Conservation (phyloP, 2,113 vertebrate genomes). For the Gallinago jamesoni region DNA sequence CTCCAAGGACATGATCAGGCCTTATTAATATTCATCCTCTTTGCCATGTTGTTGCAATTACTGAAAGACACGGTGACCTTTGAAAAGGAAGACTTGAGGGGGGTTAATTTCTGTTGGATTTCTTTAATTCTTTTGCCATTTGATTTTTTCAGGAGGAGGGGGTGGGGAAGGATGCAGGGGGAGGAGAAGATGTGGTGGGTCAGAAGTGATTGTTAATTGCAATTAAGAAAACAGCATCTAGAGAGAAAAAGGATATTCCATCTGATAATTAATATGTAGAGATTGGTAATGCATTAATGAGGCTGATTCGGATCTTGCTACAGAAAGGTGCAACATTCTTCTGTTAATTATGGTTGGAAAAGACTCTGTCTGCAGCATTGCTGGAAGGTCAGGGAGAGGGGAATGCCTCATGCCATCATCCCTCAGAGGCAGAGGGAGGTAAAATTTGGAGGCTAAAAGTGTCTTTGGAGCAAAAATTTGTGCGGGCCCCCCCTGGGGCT, state of each 20-base stretch:
- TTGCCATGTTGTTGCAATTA: slow-evolving; percentile 70
- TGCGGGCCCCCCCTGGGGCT: neutral
- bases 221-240: slow-evolving; percentile 60
- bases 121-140: slow-evolving; percentile 58
- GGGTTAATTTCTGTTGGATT: slow-evolving; percentile 55
- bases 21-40: slow-evolving; percentile 67
- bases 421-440: neutral
- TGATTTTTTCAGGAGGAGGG: slow-evolving; percentile 38
- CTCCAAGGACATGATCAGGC: slow-evolving; percentile 53
- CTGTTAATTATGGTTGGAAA: slow-evolving; percentile 32
- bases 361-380: neutral
- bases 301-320: slow-evolving; percentile 54
- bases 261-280: slow-evolving; percentile 66
- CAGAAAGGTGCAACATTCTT: slow-evolving; percentile 20
- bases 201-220: slow-evolving; percentile 72
- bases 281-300: slow-evolving; percentile 57
- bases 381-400: slow-evolving; percentile 14
- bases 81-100: slow-evolving; percentile 47
- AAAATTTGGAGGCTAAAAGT: neutral
- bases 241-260: slow-evolving; percentile 60
- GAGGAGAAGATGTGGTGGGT: slow-evolving; percentile 47
- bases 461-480: neutral
- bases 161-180: neutral
- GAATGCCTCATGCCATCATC: neutral
- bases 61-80: slow-evolving; percentile 69